phyloP scores from a whole-genome alignment of 2,797 vertebrate genomes.

The Ispidina lecontei region DNA sequence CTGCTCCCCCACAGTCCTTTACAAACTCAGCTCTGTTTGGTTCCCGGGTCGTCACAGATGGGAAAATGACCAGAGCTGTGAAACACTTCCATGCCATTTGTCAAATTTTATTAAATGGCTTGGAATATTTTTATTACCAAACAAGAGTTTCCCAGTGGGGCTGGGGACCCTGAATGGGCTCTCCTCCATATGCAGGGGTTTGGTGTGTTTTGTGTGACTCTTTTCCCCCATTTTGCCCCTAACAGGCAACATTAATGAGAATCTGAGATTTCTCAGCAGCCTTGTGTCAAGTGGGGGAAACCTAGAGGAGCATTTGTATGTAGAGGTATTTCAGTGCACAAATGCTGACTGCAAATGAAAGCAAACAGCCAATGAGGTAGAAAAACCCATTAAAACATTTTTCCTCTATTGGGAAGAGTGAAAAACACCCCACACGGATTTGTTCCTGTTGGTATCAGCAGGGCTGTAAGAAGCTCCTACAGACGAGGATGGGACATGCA shows the following conservation, averaged over 20 bases:
- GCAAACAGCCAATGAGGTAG: not conserved
- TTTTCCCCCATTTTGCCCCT: not conserved
- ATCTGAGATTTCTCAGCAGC: constrained; percentile 30
- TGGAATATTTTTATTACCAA: constrained; percentile 54
- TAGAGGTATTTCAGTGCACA: not conserved
- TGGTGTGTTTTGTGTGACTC: not conserved
- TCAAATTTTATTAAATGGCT: constrained; percentile 59
- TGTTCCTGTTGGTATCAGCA: not conserved
- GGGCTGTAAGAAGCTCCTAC: not conserved
- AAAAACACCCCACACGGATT: not conserved
- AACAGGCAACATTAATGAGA: not conserved
- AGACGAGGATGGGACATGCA: not conserved
- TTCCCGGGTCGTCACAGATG: constrained; percentile 30
- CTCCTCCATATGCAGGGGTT: not conserved
- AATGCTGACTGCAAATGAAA: not conserved
- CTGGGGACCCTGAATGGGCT: not conserved
- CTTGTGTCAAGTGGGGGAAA: not conserved
- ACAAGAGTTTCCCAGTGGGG: constrained; percentile 48
- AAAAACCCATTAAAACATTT: not conserved
- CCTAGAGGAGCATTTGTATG: not conserved
- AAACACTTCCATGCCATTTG: constrained; percentile 57
- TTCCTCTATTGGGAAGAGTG: not conserved
- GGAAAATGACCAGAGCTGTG: constrained; percentile 66
- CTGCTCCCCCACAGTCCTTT: constrained; percentile 29
- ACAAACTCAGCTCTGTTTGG: constrained; percentile 56